Evolutionary conservation across 2,113 vertebrate species (phyloP).

Genomic region (Girardinichthys multiradiatus): DNA sequence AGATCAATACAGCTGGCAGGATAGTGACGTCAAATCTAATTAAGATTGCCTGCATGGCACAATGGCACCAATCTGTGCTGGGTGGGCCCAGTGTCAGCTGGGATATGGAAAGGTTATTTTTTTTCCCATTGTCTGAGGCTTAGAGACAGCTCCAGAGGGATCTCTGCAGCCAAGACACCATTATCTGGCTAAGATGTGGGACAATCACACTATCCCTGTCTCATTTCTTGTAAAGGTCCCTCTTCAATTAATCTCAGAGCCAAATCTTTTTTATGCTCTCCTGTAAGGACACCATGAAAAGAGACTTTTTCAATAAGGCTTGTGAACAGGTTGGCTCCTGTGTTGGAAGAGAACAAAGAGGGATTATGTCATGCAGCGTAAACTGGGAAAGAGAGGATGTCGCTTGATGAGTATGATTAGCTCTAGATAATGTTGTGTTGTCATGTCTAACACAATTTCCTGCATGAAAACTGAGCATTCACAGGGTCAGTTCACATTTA

Average conservation of each 20-base stretch:
- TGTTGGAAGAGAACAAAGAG: slow-evolving; percentile 58
- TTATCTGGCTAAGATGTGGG: slow-evolving; percentile 69
- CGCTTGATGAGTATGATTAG: slow-evolving; percentile 44
- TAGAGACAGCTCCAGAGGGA: slow-evolving; percentile 71
- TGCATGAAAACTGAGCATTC: slow-evolving; percentile 4
- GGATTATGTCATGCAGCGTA: slow-evolving; percentile 59
- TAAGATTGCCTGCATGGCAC: slow-evolving; percentile 69
- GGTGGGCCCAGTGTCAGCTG: slow-evolving; percentile 64
- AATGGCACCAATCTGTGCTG: slow-evolving; percentile 70
- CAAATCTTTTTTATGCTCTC: slow-evolving; percentile 69
- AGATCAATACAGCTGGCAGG: slow-evolving; percentile 59
- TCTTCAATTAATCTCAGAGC: slow-evolving; percentile 76
- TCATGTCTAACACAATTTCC: slow-evolving; percentile 18
- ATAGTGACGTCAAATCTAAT: slow-evolving; percentile 76
- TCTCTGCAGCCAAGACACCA: slow-evolving; percentile 64
- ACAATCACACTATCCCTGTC: slow-evolving; percentile 68
- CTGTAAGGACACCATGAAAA: slow-evolving; percentile 60
- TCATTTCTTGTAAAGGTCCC: slow-evolving; percentile 69
- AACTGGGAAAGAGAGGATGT: slow-evolving; percentile 40
- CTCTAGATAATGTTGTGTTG: slow-evolving; percentile 46
- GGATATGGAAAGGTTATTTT: slow-evolving; percentile 64
- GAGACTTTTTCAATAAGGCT: slow-evolving; percentile 52
- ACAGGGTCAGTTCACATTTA: slow-evolving; percentile 21
- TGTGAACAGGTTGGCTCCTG: slow-evolving; percentile 56
- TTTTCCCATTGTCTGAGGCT: slow-evolving; percentile 74